Evolutionary conservation across 2,888 invertebrate species (phyloP), one percentile per base, ranked within the genome.

Genomic region (Cepaea hortensis): DNA sequence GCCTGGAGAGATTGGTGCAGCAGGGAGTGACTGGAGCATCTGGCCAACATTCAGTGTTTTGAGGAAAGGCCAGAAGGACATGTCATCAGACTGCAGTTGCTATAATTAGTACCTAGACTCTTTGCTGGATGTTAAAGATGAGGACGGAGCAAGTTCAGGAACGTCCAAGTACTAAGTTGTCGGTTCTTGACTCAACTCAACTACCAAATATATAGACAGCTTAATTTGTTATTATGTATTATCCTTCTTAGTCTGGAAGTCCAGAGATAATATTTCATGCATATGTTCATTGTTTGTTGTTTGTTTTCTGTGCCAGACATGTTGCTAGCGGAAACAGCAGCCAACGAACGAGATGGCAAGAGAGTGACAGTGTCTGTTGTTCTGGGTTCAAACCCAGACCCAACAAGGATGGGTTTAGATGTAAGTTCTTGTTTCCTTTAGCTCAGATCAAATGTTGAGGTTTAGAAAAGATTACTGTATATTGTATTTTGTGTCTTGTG

Each of bases 331-430:
- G 94, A 94, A 70, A 91, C 92, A 50, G 93, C 93, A n/a, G 90
- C 90, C 75, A 89, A 89, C 88, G 93, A 93, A 65, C 88, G 93
- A 68, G 94, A 94, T 81, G 95, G 98, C 84, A 98, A 98, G 95
- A 96, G 97, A 93, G 97, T 98, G 90, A 96, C 97, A 73, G 97
- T 98, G 88, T 97, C 97, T 4, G 97, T 98, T 79, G 97, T 97
- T 93, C 95, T 98, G 88, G 98, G 98, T 20, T 93, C 93, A 62
- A 93, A 93, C 88, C 93, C 93, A 20, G 93, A 93, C 86, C 93
- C 92, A 13, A 89, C 91, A 77, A 90, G 92, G 80, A 89, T 90
- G 4, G 89, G 91, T 65, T 82, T 92, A 70, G 91, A 90, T 88
- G 90, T 91, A 87, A 77, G 89, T 84, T 50, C 4, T 18, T 55